Evolutionary conservation across 1,140 invertebrate species (phyloP).

Genomic region (Mercenaria mercenaria): DNA sequence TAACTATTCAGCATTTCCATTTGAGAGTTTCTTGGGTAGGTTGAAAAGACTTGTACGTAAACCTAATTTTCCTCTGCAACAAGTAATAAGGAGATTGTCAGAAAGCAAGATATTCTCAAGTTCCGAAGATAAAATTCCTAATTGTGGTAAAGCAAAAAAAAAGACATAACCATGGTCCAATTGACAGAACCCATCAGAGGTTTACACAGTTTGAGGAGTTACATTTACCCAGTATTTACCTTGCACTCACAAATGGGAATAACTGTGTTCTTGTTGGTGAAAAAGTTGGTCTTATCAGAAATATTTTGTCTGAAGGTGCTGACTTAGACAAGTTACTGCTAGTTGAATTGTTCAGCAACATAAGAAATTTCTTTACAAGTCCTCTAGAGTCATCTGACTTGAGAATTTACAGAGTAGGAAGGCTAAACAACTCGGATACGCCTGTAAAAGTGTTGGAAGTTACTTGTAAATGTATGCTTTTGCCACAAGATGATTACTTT

Average conservation of each 20-base stretch:
- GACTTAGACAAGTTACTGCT: neutral
- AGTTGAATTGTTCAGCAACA: slow-evolving; percentile 11
- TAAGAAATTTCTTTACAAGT: slow-evolving; percentile 5
- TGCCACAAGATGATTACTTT: neutral
- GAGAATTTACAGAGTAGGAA: neutral
- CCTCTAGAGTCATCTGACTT: slow-evolving; percentile 34
- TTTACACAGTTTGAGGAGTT: slow-evolving; percentile 51
- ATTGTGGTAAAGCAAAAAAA: slow-evolving; percentile 23
- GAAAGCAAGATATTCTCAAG: slow-evolving; percentile 30
- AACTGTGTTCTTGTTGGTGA: slow-evolving; percentile 48
- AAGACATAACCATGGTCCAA: slow-evolving; percentile 50
- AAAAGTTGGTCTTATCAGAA: slow-evolving; percentile 46
- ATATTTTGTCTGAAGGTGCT: slow-evolving; percentile 42
- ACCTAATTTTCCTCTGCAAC: slow-evolving; percentile 60
- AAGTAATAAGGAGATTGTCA: slow-evolving; percentile 61
- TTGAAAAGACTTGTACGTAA: slow-evolving; percentile 60
- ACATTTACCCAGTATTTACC: neutral
- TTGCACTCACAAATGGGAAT: slow-evolving; percentile 14
- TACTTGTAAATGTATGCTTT: slow-evolving; percentile 21
- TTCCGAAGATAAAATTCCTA: neutral
- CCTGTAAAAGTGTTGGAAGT: neutral
- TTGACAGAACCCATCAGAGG: neutral
- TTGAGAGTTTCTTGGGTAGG: slow-evolving; percentile 65
- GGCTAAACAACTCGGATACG: neutral
- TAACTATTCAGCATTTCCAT: slow-evolving; percentile 54